Evolutionary conservation across 2,888 invertebrate genomes (phyloP), one percentile per base, ranked within the genome.

Genomic region (Oligia strigilis): DNA sequence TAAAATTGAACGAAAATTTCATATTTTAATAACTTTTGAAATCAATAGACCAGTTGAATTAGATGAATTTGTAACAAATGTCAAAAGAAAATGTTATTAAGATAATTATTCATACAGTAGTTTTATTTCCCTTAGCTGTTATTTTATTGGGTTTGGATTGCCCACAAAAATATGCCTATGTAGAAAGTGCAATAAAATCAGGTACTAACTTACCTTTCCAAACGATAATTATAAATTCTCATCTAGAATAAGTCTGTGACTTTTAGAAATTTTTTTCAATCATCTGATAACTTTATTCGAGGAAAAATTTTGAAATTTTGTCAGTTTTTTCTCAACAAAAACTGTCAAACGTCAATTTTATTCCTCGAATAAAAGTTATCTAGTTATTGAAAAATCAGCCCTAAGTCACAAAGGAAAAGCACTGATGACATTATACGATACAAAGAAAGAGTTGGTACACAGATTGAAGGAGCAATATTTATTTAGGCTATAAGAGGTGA

Each of bases 381-480:
- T 40, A 5, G 5, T 5, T 4, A 5, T 40, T 4, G 40, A 40
- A 40, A 40, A 40, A 40, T 40, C 40, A 40, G 40, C 40, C 40
- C 40, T 40, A 46, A 66, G 17, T 60, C 13, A 36, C 13, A 60
- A 52, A 52, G 55, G 11, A 55, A 52, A 58, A 62, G 0, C 8
- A 29, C n/a, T 49, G 29, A 62, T 62, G 4, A 14, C 29, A 49
- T 23, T 66, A 43, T 74, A 23, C 14, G 55, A 36, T 5, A 36
- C 29, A 67, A 66, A 80, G 23, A 29, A 52, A 19, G n/a, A 71
- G 11, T 23, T 13, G 9, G 36, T 19, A 17, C 49, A 40, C 3
- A 52, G 13, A 60, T 64, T 60, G 64, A 65, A 65, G 52, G 6
- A 70, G 19, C 8, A 46, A 65, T 83, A 78, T 83, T 82, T 78